These are phyloP conservation scores for Rhagoletis zephyria DNA, from an alignment of 1,140 invertebrate genomes.

Conservation along the genomic window DNA sequence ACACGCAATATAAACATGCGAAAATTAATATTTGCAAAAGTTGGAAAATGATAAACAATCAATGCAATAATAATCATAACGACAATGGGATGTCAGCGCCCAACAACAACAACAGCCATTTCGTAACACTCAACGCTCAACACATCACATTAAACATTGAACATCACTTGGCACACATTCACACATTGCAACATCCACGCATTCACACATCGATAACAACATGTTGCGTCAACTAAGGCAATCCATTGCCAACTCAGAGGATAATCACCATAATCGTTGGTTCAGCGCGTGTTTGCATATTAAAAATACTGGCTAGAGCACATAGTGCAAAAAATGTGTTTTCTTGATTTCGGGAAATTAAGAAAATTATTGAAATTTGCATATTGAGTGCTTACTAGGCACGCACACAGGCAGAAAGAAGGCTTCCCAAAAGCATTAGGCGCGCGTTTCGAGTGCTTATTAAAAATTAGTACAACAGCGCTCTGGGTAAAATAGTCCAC, in stretches of 20 bases:
- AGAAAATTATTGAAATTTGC: conserved; percentile 50
- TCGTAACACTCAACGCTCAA: background rate
- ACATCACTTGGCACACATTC: background rate
- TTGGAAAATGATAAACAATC: conserved; percentile 52
- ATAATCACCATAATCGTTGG: conserved; percentile 51
- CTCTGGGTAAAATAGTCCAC: background rate
- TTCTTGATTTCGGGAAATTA: conserved; percentile 44
- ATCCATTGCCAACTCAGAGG: background rate
- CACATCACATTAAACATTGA: conserved; percentile 40
- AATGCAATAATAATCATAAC: conserved; percentile 44
- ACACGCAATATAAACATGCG: conserved; percentile 50
- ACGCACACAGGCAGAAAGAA: background rate
- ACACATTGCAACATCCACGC: background rate
- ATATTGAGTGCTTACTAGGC: background rate
- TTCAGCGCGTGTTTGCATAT: conserved; percentile 50
- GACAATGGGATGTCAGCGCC: conserved; percentile 27
- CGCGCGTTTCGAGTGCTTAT: background rate
- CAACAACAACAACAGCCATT: conserved; percentile 25
- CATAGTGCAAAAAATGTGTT: background rate
- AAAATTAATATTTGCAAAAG: conserved; percentile 51
- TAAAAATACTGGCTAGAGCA: background rate
- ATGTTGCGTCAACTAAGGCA: background rate
- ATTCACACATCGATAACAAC: background rate
- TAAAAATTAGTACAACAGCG: conserved; percentile 8
- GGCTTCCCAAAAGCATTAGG: background rate